Evolutionary conservation across 2,888 invertebrate species (phyloP), one percentile per base, ranked within the genome.

Genomic region (Eilema caniola): DNA sequence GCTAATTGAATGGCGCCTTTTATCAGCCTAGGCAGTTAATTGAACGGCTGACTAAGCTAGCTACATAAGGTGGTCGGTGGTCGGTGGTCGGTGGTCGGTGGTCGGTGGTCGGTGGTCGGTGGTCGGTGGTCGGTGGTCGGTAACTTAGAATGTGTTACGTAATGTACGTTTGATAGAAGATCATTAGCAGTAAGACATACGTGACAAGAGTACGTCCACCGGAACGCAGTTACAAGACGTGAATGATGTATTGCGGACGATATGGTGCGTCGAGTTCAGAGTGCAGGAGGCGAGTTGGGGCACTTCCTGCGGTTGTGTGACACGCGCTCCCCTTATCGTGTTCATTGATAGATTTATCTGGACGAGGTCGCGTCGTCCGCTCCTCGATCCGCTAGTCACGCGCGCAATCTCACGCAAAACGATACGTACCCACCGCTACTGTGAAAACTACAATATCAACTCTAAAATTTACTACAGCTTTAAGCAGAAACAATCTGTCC

Each of bases 301-400:
- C 89, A 92, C 92, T 93, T 93, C 93, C 94, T 93, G 89, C 85
- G 92, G 85, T 88, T 87, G 87, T 87, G 87, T 90, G 92, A 89
- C 92, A 90, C 91, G 90, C 90, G 92, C 86, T 86, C 90, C 93
- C 90, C 92, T 93, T 94, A 94, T 95, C 94, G 81, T 85, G 83
- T 91, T 93, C 94, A 95, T 95, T 95, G 94, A 95, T 94, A 93
- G 91, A 93, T 94, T 92, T 95, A 94, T 94, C 94, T 92, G 86
- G 85, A 84, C 92, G 94, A 93, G 94, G 93, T 94, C 93, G 91
- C 83, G 83, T 79, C 83, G 88, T 83, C 85, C 84, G 86, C 82
- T 77, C 79, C 78, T 80, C 79, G 80, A 77, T 82, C 81, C 83
- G 72, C 75, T 75, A 81, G 85, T 87, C 86, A 86, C 83, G 85